These are phyloP conservation scores for Scaptomyza montana DNA, from an alignment of 1,140 invertebrate genomes.

Conservation along the genomic window DNA sequence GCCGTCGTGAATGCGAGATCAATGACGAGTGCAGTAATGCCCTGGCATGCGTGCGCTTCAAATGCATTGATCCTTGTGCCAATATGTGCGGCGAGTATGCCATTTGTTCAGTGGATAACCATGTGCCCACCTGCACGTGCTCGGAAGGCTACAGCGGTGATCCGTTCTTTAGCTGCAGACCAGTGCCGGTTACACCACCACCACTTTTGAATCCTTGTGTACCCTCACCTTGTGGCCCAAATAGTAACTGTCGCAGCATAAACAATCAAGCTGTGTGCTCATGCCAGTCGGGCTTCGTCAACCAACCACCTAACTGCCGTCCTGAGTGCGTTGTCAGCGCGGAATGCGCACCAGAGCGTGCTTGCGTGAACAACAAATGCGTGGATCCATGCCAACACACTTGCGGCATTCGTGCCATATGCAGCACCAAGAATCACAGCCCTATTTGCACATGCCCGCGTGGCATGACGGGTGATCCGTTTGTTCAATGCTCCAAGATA, in stretches of 20 bases:
- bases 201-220: conserved; percentile 84
- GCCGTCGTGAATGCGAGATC: conserved; percentile 90
- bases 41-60: conserved; percentile 89
- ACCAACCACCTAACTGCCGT: conserved; percentile 90
- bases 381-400: conserved; percentile 89
- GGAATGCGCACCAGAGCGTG: conserved; percentile 88
- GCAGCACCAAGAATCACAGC: conserved; percentile 86
- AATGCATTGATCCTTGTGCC: conserved; percentile 91
- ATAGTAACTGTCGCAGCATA: conserved; percentile 89
- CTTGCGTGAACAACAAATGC: conserved; percentile 89
- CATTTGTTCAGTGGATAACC: conserved; percentile 89
- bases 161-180: conserved; percentile 91
- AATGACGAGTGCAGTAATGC: conserved; percentile 89
- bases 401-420: conserved; percentile 87
- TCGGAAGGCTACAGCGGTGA: conserved; percentile 90
- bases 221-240: conserved; percentile 88
- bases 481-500: conserved; percentile 84
- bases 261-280: conserved; percentile 88
- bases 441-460: conserved; percentile 87
- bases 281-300: conserved; percentile 89
- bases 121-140: conserved; percentile 91
- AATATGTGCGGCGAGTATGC: conserved; percentile 90
- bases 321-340: conserved; percentile 88
- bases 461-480: conserved; percentile 88
- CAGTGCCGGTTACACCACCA: conserved; percentile 85